Base-by-base conservation (phyloP, 2,797 vertebrate genomes). In the Cossypha polioptera region DNA sequence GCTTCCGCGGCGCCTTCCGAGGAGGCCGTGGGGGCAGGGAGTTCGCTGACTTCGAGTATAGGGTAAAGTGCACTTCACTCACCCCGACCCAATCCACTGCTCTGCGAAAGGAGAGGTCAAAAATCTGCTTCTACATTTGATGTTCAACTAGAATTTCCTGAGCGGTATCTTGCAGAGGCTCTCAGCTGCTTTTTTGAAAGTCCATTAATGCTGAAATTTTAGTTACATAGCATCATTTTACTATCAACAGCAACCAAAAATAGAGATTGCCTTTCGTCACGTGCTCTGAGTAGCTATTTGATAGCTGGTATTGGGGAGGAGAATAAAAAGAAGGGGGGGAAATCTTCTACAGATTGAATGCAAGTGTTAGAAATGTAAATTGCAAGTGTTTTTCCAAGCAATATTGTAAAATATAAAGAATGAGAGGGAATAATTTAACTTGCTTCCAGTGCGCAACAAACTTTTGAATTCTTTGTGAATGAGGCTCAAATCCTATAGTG, bases 41-140 rank as follows among this genome's bases (percentile, higher is more conserved):
- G 86, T 99, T 99, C 96, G 98, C 99, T 31, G 99, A 99, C 94
- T 99, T 99, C 92, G 99, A 99, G 95, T 99, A 99, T 95, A 98
- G 99, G 98, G 99, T 99, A 97, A 98, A 15, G 43, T 36, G 36
- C 3, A 0, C 69, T 80, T 57, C 14, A 2, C 43, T 50, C 86
- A 4, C 28, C 59, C 0, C 42, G n/a, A 45, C 12, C 55, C 42
- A 2, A 2, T 19, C 26, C 4, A 0, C 47, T 66, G 18, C 4
- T 33, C 43, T 29, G 77, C 26, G 50, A 48, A 51, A 55, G 20
- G 9, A 22, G 35, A 1, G 17, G 5, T 33, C 43, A 31, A n/a
- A 7, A 7, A 2, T 1, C 10, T 62, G 67, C 10, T 22, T 21
- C n/a, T 35, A 38, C 18, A 29, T 35, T 28, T 54, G 40, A 6